A percentile compares a stretch with the other conserved stretches of the same genome.
Conservation (phyloP, 2,888 invertebrate genomes). For the Lampropteryx suffumata region DNA sequence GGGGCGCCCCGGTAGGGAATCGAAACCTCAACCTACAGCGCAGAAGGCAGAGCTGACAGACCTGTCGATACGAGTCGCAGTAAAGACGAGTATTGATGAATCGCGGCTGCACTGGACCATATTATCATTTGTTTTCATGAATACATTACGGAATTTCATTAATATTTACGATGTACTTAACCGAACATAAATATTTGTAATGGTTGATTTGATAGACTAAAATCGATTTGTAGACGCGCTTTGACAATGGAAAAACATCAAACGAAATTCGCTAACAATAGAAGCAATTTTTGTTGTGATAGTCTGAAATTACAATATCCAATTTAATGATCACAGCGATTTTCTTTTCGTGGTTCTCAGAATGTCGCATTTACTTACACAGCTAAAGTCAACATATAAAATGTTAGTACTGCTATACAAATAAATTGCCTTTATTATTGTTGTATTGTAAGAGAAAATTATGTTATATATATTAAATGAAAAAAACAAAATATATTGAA, state of each 20-base stretch:
- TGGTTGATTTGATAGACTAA: slow-evolving; percentile 31
- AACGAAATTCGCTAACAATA: slow-evolving; percentile 9
- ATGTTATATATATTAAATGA: no score
- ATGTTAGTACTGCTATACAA: no score
- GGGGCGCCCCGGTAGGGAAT: no score
- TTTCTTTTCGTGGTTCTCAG: neutral
- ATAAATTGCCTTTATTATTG: no score
- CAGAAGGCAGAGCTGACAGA: no score
- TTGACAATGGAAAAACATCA: slow-evolving; percentile 12
- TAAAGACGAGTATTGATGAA: slow-evolving; percentile 46
- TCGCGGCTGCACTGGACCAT: slow-evolving; percentile 31
- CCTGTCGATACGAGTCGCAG: no score
- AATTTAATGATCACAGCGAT: neutral
- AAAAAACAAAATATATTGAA: no score
- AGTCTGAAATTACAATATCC: slow-evolving; percentile 4
- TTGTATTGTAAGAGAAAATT: no score
- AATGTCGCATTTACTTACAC: neutral
- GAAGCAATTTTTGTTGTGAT: neutral
- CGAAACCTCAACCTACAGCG: no score
- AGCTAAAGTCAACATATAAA: no score
- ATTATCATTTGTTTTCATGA: slow-evolving; percentile 40
- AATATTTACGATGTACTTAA: slow-evolving; percentile 44
- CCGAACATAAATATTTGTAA: slow-evolving; percentile 33
- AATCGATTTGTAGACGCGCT: slow-evolving; percentile 15
- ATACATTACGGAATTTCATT: slow-evolving; percentile 33